Evolutionary conservation across 2,888 invertebrate genomes (phyloP).

Genomic region (Lacanobia oleracea): DNA sequence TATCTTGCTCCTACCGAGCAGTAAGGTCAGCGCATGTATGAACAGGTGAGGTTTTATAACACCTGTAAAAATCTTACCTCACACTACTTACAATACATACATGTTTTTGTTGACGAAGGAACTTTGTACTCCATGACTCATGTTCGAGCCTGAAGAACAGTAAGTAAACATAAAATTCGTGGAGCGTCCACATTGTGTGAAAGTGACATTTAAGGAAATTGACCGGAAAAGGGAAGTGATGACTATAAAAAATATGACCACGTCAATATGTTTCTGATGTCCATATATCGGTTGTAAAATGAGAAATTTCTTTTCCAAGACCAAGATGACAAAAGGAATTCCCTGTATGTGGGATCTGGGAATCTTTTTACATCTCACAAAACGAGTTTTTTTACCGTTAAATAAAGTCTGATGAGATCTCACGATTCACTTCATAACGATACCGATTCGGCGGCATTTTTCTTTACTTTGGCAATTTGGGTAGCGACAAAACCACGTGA

Average conservation of each 20-base stretch:
- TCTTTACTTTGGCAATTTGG: constrained; percentile 17
- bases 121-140: constrained; percentile 64
- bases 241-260: constrained; percentile 43
- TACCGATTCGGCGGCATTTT: constrained; percentile 9
- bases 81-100: constrained; percentile 39
- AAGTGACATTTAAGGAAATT: constrained; percentile 48
- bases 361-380: constrained; percentile 18
- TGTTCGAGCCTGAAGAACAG: constrained; percentile 19
- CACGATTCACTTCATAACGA: constrained; percentile 18
- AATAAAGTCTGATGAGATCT: constrained; percentile 16
- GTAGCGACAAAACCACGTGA: constrained; percentile 33
- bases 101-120: constrained; percentile 60
- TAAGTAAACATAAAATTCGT: constrained; percentile 37
- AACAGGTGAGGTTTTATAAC: constrained; percentile 65
- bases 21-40: constrained; percentile 57
- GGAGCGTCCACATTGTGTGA: constrained; percentile 33
- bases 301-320: constrained; percentile 16
- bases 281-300: constrained; percentile 21
- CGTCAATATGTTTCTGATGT: constrained; percentile 27
- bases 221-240: constrained; percentile 47
- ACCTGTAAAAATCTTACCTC: constrained; percentile 69
- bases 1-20: constrained; percentile 40
- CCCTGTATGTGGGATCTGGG: neutral
- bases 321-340: constrained; percentile 30
- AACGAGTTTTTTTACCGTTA: constrained; percentile 22